Evolutionary conservation across 2,888 invertebrate genomes (phyloP).

Genomic region (Agrilus mali): DNA sequence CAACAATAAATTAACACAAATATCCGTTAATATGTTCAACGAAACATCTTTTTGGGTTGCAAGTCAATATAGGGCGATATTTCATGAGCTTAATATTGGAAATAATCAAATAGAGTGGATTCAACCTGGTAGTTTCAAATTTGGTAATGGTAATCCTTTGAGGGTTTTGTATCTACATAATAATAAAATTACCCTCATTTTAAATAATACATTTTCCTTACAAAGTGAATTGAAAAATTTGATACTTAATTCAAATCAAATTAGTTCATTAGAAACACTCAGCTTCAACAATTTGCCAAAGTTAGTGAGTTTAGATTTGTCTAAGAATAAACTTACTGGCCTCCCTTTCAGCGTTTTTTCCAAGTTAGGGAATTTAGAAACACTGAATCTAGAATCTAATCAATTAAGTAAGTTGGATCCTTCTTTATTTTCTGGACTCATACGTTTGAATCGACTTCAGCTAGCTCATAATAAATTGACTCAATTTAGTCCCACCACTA

Average conservation of each 20-base stretch:
- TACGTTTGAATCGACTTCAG: slow-evolving; percentile 3
- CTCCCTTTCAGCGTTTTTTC: slow-evolving; percentile 4
- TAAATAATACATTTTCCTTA: slow-evolving; percentile 6
- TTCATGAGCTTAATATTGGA: slow-evolving; percentile 5
- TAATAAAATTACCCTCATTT: slow-evolving; percentile 5
- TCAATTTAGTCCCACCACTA: not conserved
- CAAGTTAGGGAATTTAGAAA: slow-evolving; percentile 1
- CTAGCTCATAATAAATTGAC: slow-evolving; percentile 6
- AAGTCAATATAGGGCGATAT: slow-evolving; percentile 1
- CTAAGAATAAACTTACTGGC: slow-evolving; percentile 2
- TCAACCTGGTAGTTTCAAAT: slow-evolving; percentile 2
- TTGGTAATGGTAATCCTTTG: slow-evolving; percentile 1
- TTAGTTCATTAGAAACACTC: not conserved
- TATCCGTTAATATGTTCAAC: slow-evolving; percentile 3
- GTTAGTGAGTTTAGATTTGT: slow-evolving; percentile 1
- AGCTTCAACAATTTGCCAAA: slow-evolving; percentile 5
- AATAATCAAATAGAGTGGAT: slow-evolving; percentile 5
- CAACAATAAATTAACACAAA: slow-evolving; percentile 4
- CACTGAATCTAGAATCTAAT: slow-evolving; percentile 4
- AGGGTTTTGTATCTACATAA: not conserved
- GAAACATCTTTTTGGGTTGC: slow-evolving; percentile 6
- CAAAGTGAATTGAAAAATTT: not conserved
- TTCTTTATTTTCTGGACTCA: slow-evolving; percentile 6
- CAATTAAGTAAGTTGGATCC: not conserved
- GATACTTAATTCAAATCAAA: slow-evolving; percentile 4